phyloP scores from a whole-genome alignment of 2,113 vertebrate species.

The Cromileptes altivelis region DNA sequence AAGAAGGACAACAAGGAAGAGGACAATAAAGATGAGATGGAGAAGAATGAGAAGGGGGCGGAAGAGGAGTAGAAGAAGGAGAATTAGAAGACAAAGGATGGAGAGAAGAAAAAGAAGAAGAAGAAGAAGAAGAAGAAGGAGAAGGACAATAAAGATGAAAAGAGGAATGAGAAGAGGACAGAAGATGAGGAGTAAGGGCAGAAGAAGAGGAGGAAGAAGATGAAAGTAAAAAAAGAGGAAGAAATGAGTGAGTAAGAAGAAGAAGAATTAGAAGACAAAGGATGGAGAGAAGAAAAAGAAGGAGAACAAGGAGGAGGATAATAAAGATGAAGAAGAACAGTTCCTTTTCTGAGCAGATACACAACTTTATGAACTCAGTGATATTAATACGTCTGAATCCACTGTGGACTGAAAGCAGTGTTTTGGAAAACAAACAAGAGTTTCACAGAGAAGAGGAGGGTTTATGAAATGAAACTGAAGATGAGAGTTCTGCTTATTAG shows the following conservation, averaged over 20 bases:
- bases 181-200: too few species aligned
- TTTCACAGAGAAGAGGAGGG: not conserved
- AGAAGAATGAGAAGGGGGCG: not conserved
- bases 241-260: too few species aligned
- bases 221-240: too few species aligned
- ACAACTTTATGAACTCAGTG: not conserved
- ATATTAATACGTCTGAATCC: not conserved
- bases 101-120: not conserved
- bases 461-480: constrained; percentile 9
- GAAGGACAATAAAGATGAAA: too few species aligned
- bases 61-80: not conserved
- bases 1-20: not conserved
- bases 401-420: not conserved
- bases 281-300: too few species aligned
- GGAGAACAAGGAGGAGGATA: not conserved
- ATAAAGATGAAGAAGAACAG: not conserved
- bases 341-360: not conserved
- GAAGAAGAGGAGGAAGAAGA: too few species aligned
- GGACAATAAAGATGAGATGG: not conserved
- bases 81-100: too few species aligned
- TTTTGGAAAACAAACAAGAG: not conserved
- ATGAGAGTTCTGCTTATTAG: not conserved
- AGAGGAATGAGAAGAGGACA: too few species aligned
- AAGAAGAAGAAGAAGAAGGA: too few species aligned
- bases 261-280: too few species aligned